Evolutionary conservation across 2,888 invertebrate genomes (phyloP), one percentile per base, ranked within the genome.

Genomic region (Cephus rjabovi): DNA sequence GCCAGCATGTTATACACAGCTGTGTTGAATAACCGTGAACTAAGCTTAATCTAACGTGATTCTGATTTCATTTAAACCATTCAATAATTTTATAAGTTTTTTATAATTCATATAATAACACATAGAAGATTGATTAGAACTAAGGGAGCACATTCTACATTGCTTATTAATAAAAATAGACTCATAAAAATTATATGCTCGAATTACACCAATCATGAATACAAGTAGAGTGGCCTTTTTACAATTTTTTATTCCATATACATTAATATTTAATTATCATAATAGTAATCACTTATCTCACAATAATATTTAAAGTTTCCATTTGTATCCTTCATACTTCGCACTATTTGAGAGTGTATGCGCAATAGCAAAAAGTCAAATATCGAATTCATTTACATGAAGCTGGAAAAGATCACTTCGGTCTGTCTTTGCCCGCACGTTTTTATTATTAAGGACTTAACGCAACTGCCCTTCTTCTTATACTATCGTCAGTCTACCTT

Each of bases 361-460:
- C 82, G 84, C 84, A 86, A 87, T 85, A 86, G 86, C 87, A 87
- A 87, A 87, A 85, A 82, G 84, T 74, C 84, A 81, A 35, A 35
- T 79, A 83, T 81, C 78, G 81, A 81, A 86, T 84, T 84, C 84
- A 85, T 87, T 84, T 86, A 86, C 84, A 85, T n/a, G 30, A n/a
- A 75, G 40, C 34, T 74, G 30, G 31, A 68, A 31, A 77, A 31
- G 71, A 34, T 33, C 71, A 31, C 31, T 71, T 71, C 31, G 71
- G 12, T 31, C 31, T 71, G 33, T 31, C 31, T 15, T 15, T 56
- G 56, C 23, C 56, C 9, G 56, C 23, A 23, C 23, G 23, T 56
- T 23, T 56, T 56, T 1, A 23, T 56, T 23, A 56, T 56, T 56
- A 23, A 23, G 23, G 23, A 56, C 23, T 56, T 23, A 56, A 56